Evolutionary conservation across 2,797 vertebrate genomes (phyloP).

Genomic region (Molossus molossus): DNA sequence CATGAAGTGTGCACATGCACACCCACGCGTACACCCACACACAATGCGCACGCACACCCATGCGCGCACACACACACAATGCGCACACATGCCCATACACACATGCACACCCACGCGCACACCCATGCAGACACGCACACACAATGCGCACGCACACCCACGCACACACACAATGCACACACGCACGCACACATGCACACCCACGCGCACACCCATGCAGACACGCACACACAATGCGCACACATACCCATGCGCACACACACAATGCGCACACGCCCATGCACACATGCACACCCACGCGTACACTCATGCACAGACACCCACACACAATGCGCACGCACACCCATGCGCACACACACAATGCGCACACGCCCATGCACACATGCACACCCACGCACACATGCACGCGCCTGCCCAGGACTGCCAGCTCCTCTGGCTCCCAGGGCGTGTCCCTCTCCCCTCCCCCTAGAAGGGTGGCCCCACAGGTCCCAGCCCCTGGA

Average conservation of each 20-base stretch:
- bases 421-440: not conserved
- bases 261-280: too few species aligned
- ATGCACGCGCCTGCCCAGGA: not conserved
- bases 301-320: not conserved
- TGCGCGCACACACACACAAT: not conserved
- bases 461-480: not conserved
- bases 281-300: not conserved
- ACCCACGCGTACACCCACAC: not conserved
- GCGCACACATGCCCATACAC: too few species aligned
- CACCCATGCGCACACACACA: not conserved
- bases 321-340: not conserved
- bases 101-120: not conserved
- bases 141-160: not conserved
- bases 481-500: not conserved
- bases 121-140: not conserved
- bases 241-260: not conserved
- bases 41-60: not conserved
- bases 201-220: not conserved
- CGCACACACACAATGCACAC: too few species aligned
- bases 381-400: not conserved
- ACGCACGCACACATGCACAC: not conserved
- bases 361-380: not conserved
- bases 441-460: not conserved
- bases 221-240: not conserved
- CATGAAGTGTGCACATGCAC: not conserved